Conservation (phyloP, 2,888 invertebrate species). For the Seladonia tumulorum region DNA sequence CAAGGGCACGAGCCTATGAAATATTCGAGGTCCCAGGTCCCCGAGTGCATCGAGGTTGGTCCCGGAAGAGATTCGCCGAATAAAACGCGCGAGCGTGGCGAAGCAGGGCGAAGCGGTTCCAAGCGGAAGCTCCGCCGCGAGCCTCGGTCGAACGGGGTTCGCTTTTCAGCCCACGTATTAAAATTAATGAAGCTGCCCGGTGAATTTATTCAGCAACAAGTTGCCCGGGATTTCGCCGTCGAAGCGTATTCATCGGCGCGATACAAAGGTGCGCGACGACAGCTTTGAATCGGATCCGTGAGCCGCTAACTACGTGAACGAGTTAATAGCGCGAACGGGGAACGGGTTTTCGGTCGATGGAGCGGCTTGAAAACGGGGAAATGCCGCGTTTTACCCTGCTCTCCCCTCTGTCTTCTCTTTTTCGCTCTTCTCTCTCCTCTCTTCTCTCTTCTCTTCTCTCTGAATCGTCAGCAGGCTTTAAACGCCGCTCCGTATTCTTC, state of each 20-base stretch:
- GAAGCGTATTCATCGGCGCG: slow-evolving; percentile 49
- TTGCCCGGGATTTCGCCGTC: slow-evolving; percentile 38
- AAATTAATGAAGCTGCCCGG: slow-evolving; percentile 47
- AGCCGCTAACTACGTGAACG: slow-evolving; percentile 37
- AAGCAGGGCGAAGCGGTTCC: background rate
- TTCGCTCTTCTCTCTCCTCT: background rate
- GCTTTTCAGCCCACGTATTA: slow-evolving; percentile 18
- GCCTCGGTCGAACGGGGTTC: background rate
- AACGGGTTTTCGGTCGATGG: slow-evolving; percentile 29
- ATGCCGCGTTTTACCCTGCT: background rate
- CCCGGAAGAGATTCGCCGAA: background rate
- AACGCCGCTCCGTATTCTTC: background rate
- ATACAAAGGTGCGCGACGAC: slow-evolving; percentile 44
- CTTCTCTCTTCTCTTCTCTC: background rate
- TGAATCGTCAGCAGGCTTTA: background rate
- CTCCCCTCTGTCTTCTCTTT: background rate
- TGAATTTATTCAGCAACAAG: slow-evolving; percentile 55
- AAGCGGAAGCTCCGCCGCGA: background rate
- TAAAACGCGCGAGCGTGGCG: background rate
- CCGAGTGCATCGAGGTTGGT: background rate
- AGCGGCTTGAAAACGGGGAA: background rate
- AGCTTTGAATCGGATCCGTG: slow-evolving; percentile 35
- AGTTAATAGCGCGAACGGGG: slow-evolving; percentile 39
- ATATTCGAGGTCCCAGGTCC: background rate
- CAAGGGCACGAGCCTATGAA: background rate